These are phyloP conservation scores for human DNA, from an alignment of 2,113 vertebrate genomes.

Conservation along the genomic window DNA sequence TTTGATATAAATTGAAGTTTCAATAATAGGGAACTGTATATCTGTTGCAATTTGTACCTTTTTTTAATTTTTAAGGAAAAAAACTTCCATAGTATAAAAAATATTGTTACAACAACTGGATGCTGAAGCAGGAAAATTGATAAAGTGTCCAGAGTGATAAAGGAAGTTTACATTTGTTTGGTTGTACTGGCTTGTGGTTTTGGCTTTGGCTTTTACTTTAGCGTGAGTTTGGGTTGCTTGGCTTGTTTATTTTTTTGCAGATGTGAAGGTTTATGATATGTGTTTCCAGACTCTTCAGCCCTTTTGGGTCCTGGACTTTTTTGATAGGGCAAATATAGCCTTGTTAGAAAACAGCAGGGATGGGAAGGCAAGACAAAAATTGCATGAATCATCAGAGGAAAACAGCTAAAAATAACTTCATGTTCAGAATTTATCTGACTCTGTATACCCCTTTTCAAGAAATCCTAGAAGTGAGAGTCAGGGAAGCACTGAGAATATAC, in stretches of 20 bases:
- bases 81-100: conserved; percentile 19
- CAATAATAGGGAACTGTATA: background rate
- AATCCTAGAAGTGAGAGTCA: background rate
- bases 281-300: background rate
- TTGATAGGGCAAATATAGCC: background rate
- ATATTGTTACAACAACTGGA: background rate
- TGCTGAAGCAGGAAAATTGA: background rate
- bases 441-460: background rate
- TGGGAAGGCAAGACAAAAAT: background rate
- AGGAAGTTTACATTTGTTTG: background rate
- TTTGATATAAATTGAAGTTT: conserved; percentile 40
- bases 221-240: background rate
- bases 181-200: background rate
- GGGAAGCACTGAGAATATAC: background rate
- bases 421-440: background rate
- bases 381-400: background rate
- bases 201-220: background rate
- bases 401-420: background rate
- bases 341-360: background rate
- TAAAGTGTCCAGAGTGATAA: background rate
- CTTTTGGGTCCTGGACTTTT: background rate
- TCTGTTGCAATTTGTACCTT: background rate
- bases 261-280: background rate
- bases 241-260: background rate
- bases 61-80: conserved; percentile 25